Evolutionary conservation across 2,888 invertebrate species (phyloP).

Genomic region (Conistra vaccinii): DNA sequence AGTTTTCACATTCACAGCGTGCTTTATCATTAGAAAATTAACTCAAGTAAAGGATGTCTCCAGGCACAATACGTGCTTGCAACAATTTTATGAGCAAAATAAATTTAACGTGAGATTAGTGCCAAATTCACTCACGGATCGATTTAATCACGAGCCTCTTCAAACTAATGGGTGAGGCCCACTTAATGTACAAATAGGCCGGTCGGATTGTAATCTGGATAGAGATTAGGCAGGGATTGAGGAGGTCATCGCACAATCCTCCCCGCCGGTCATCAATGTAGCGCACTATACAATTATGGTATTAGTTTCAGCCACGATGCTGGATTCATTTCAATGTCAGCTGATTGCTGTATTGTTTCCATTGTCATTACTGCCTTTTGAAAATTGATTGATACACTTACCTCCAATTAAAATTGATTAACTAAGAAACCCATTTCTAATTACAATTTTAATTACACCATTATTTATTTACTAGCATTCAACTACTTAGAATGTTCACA

Average conservation of each 20-base stretch:
- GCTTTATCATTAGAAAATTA: slow-evolving; percentile 31
- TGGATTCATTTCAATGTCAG: slow-evolving; percentile 33
- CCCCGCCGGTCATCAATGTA: slow-evolving; percentile 56
- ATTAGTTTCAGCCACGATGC: slow-evolving; percentile 45
- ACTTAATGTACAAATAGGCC: slow-evolving; percentile 79
- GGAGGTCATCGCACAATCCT: slow-evolving; percentile 70
- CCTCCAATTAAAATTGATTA: not conserved
- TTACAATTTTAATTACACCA: not conserved
- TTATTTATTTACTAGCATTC: not conserved
- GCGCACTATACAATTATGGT: slow-evolving; percentile 44
- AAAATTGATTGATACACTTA: slow-evolving; percentile 9
- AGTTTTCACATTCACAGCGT: not conserved
- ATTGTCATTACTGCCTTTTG: not conserved
- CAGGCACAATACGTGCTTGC: slow-evolving; percentile 46
- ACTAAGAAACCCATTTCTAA: not conserved
- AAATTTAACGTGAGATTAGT: slow-evolving; percentile 73
- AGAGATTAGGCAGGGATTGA: slow-evolving; percentile 74
- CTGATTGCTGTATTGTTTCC: slow-evolving; percentile 30
- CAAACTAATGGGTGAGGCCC: slow-evolving; percentile 77
- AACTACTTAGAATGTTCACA: not conserved
- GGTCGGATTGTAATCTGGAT: slow-evolving; percentile 77
- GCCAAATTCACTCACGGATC: slow-evolving; percentile 74
- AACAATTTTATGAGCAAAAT: slow-evolving; percentile 63
- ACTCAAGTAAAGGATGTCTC: slow-evolving; percentile 31
- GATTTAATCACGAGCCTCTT: slow-evolving; percentile 76